Evolutionary conservation across 2,113 vertebrate genomes (phyloP).

Genomic region (Nymphicus hollandicus): DNA sequence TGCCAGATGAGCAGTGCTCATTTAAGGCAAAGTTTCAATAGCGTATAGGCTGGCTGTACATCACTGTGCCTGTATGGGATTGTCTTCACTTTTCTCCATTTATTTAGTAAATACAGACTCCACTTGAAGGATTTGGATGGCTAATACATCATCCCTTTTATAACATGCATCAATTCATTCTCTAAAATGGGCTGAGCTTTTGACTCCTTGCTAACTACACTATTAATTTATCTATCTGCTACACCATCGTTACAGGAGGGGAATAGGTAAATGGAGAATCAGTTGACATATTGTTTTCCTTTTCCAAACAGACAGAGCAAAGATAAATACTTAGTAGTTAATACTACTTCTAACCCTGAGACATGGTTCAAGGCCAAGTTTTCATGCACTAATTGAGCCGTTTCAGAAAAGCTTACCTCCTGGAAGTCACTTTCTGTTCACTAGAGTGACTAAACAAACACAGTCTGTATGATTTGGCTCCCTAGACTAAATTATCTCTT

Average conservation of each 20-base stretch:
- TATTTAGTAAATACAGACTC: neutral
- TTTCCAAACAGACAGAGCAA: neutral
- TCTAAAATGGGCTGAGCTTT: neutral
- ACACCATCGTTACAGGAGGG: neutral
- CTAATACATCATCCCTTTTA: neutral
- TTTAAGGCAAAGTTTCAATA: neutral
- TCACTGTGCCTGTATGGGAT: neutral
- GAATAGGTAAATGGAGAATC: neutral
- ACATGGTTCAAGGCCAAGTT: constrained; percentile 36
- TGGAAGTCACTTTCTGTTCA: constrained; percentile 10
- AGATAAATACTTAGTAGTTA: constrained; percentile 15
- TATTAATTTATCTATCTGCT: neutral
- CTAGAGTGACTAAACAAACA: constrained; percentile 43
- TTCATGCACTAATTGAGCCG: constrained; percentile 38
- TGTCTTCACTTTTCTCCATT: neutral
- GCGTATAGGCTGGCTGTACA: neutral
- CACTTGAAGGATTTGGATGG: neutral
- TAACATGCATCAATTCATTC: neutral
- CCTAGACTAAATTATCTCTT: constrained; percentile 21
- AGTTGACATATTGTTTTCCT: neutral
- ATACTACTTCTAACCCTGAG: constrained; percentile 36
- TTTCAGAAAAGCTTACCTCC: constrained; percentile 44
- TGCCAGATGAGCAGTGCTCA: neutral
- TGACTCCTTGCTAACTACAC: neutral
- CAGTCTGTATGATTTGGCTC: constrained; percentile 14